These are phyloP conservation scores for Diplosoma virens DNA, from an alignment of 23 tunicate genomes.

Conservation along the genomic window DNA sequence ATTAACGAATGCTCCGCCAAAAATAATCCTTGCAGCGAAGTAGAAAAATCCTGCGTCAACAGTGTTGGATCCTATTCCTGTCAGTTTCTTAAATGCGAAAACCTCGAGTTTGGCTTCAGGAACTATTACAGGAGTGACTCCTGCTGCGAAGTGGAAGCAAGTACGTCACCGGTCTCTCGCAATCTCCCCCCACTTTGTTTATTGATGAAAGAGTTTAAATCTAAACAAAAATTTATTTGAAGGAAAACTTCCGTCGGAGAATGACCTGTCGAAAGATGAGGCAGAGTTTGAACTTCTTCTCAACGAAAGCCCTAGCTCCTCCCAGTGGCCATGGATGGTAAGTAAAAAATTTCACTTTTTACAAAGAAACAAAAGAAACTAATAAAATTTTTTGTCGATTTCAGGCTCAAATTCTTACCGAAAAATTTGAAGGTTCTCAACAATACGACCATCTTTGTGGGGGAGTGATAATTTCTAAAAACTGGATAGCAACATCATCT, in stretches of 20 bases:
- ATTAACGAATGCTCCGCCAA: conserved; percentile 33
- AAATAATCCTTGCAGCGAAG: conserved; percentile 20
- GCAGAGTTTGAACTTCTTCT: no score
- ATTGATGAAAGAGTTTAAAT: no score
- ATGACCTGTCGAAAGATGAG: no score
- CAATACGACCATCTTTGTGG: conserved; percentile 38
- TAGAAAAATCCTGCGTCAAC: conserved; percentile 36
- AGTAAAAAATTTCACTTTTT: background rate
- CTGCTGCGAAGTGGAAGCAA: conserved; percentile 13
- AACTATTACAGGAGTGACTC: conserved; percentile 38
- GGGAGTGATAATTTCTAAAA: conserved; percentile 14
- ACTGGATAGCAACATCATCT: conserved; percentile 48
- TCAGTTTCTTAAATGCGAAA: conserved; percentile 14
- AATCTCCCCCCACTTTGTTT: no score
- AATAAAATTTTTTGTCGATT: no score
- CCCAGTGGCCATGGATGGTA: conserved; percentile 52
- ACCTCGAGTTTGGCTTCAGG: background rate
- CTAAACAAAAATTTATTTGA: no score
- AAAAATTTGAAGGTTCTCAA: no score
- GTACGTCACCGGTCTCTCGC: no score
- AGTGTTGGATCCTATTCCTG: conserved; percentile 43
- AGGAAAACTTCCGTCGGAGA: no score
- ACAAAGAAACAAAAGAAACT: no score
- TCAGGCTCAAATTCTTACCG: conserved; percentile 30
- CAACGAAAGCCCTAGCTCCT: no score